These are phyloP conservation scores for Nesometra sesokonis DNA, from an alignment of 35 echinoderm and acorn worm genomes.

Conservation along the genomic window DNA sequence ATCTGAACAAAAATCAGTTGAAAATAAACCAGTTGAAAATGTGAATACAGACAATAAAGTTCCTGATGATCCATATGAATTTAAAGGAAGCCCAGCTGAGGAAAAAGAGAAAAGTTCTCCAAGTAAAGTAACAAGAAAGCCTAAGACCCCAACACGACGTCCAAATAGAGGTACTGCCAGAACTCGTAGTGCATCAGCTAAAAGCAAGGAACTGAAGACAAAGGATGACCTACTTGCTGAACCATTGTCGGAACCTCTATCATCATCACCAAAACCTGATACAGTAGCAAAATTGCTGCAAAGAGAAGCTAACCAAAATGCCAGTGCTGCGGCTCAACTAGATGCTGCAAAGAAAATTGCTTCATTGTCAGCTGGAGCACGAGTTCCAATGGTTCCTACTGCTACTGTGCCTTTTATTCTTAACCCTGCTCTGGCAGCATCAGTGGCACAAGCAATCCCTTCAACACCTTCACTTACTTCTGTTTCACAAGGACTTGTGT, in stretches of 20 bases:
- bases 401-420: background rate
- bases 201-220: background rate
- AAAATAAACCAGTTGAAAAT: background rate
- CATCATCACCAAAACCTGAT: background rate
- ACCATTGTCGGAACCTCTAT: background rate
- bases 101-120: constrained; percentile 21
- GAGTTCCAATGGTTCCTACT: background rate
- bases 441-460: background rate
- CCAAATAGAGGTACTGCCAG: background rate
- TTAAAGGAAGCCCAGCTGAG: constrained; percentile 22
- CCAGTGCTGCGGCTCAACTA: background rate
- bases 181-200: background rate
- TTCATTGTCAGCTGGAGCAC: background rate
- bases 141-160: background rate
- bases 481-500: background rate
- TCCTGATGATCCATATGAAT: constrained; percentile 27
- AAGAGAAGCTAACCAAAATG: background rate
- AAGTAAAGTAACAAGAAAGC: background rate
- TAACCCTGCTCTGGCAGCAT: background rate
- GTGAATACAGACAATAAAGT: background rate
- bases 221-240: background rate
- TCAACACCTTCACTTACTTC: background rate
- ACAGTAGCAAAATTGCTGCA: background rate
- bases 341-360: background rate
- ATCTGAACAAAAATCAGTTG: background rate